These are phyloP conservation scores for Tiliacea aurago DNA, from an alignment of 2,888 invertebrate species.

Conservation along the genomic window DNA sequence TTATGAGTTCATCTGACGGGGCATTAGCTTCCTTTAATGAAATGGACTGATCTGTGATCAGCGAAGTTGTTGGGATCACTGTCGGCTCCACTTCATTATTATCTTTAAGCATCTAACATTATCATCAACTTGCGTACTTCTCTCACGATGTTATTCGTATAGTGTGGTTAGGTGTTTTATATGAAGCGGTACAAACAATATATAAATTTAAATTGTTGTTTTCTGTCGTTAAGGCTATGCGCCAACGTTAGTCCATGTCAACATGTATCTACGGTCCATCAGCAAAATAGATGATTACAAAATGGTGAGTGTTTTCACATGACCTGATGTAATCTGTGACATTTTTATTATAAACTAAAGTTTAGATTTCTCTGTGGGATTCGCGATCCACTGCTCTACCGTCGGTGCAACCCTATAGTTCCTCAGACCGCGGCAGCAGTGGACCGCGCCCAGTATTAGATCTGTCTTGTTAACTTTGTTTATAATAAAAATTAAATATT, in stretches of 20 bases:
- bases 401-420: conserved; percentile 30
- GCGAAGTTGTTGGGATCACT: not conserved
- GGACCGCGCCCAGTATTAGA: conserved; percentile 49
- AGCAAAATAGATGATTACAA: conserved; percentile 99
- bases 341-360: conserved; percentile 86
- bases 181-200: conserved; percentile 72
- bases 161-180: conserved; percentile 57
- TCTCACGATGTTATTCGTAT: conserved; percentile 45
- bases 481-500: conserved; percentile 84
- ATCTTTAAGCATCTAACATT: conserved; percentile 81
- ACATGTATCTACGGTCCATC: conserved; percentile 99
- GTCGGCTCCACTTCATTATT: conserved; percentile 74
- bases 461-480: conserved; percentile 74
- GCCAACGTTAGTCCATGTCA: conserved; percentile 97
- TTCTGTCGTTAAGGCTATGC: conserved; percentile 92
- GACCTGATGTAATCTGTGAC: conserved; percentile 70
- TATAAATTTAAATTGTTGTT: conserved; percentile 75
- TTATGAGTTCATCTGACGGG: conserved; percentile 76
- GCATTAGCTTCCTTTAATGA: conserved; percentile 78
- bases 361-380: conserved; percentile 63
- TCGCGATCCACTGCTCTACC: conserved; percentile 49
- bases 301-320: conserved; percentile 96
- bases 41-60: conserved; percentile 67
- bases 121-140: conserved; percentile 72
- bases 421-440: conserved; percentile 46